Evolutionary conservation across 2,113 vertebrate species (phyloP), one percentile per base, ranked within the genome.

Genomic region (Pangasianodon gigas): DNA sequence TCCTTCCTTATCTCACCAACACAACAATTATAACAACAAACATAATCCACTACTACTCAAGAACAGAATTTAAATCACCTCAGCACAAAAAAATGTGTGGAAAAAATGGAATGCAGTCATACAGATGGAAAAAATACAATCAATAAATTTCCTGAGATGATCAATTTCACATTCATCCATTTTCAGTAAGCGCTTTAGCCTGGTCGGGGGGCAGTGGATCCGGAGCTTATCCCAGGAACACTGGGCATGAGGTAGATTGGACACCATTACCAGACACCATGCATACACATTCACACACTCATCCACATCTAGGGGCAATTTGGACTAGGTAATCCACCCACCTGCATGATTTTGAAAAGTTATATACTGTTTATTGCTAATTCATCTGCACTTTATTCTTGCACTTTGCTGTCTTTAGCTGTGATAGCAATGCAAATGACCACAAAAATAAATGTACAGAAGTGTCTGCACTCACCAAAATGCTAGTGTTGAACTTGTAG

Each of bases 401-500:
- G 32, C 69, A 74, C 7, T 37, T 10, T 67, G n/a, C n/a, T 6
- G 67, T 37, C 10, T 9, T 67, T 32, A 13, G 29, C n/a, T 71
- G 14, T 37, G 8, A 24, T 1, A 10, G 75, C 29, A 32, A 58
- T 84, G n/a, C 81, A 84, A n/a, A 7, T 19, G 51, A 37, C 4
- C 81, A 18, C 18, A 6, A 52, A 83, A 18, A 37, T 19, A 60
- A 62, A 21, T 41, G 11, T 5, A 3, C 24, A 67, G 60, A 85
- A 81, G 29, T 19, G 44, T 67, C 56, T 80, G 21, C 7, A 88
- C 97, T 96, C 87, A 99, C 98, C 96, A 96, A 94, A 0, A 99
- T 96, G 95, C 98, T 99, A 65, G 98, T 99, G 92, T 99, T 99
- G 92, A 99, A 99, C 92, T 99, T 99, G 87, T 99, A 99, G 95